Evolutionary conservation across 2,797 vertebrate genomes (phyloP).

Genomic region (Nasua narica): DNA sequence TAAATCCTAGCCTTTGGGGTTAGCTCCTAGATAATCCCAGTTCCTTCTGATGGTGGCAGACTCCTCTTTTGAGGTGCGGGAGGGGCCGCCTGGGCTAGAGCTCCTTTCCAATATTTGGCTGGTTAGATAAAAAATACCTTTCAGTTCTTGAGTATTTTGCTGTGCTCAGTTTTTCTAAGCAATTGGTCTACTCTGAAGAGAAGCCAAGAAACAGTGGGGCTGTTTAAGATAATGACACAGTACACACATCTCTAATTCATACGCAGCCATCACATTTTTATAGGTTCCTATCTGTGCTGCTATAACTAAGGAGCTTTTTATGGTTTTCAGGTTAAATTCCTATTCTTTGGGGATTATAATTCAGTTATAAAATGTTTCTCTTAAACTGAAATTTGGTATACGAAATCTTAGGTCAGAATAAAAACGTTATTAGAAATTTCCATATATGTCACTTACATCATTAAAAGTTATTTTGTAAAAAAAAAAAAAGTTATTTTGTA

Average conservation of each 20-base stretch:
- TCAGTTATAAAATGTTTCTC: conserved; percentile 48
- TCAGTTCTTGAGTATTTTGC: background rate
- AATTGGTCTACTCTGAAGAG: conserved; percentile 42
- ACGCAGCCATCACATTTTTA: conserved; percentile 53
- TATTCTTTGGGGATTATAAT: conserved; percentile 55
- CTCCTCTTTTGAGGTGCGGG: background rate
- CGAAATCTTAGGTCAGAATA: background rate
- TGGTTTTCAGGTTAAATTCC: conserved; percentile 61
- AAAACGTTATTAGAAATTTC: conserved; percentile 48
- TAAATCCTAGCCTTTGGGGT: background rate
- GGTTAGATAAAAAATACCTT: background rate
- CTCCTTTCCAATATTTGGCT: background rate
- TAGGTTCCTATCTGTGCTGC: conserved; percentile 58
- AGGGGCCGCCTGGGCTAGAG: background rate
- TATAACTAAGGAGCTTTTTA: conserved; percentile 48
- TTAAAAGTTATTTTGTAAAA: conserved; percentile 2
- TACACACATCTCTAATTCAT: conserved; percentile 50
- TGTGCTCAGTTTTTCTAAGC: conserved; percentile 56
- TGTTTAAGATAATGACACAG: conserved; percentile 73
- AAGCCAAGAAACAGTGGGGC: conserved; percentile 59
- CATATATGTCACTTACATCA: background rate
- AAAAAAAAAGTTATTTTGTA: background rate
- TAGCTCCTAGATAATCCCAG: background rate
- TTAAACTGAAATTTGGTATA: conserved; percentile 31
- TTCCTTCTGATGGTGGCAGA: background rate